Evolutionary conservation across 23 tunicate species (phyloP), one percentile per base, ranked within the genome.

Genomic region (Aplidium turbinatum): DNA sequence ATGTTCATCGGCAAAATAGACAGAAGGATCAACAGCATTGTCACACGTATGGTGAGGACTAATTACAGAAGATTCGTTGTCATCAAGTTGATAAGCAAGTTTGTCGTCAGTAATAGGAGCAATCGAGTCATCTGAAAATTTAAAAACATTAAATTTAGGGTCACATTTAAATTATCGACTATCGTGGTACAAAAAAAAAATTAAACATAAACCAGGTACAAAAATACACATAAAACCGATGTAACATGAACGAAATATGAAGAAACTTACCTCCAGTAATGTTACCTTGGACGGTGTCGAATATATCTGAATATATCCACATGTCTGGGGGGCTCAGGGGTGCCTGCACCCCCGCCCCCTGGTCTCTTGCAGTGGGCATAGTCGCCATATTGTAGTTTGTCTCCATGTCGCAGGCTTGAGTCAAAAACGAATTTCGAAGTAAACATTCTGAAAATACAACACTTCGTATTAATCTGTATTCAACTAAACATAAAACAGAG

Each of bases 381-480:
- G 48, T 73, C 56, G 58, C 33, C 68, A 58, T 2, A 26, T 57
- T 29, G n/a, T n/a, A n/a, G 42, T 50, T 29, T 57, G 80, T 36
- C 38, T 75, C 68, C 80, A 58, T 57, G 34, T 24, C 47, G 72
- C 82, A 31, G 31, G 72, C 16, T 30, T 46, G 52, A 46, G 33
- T 29, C 23, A 77, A 42, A 5, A 77, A 25, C 2, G 72, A 72
- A 55, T 77, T 63, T 47, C 42, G 82, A 46, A 61, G 72, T 46
- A 77, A 77, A 72, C 82, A 77, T 77, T 62, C 82, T 77, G 45
- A 9, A 62, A 61, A 21, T 38, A 47, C 4, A n/a, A 55, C 23
- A 7, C 29, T 26, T 20, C 27, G 7, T 42, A 40, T 19, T 22
- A 20, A 68, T 40, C 2, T 13, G 32, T 9, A 9, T 42, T 42